These are phyloP conservation scores for Caenorhabditis imperialis DNA, from an alignment of 2,888 invertebrate species.

Conservation along the genomic window DNA sequence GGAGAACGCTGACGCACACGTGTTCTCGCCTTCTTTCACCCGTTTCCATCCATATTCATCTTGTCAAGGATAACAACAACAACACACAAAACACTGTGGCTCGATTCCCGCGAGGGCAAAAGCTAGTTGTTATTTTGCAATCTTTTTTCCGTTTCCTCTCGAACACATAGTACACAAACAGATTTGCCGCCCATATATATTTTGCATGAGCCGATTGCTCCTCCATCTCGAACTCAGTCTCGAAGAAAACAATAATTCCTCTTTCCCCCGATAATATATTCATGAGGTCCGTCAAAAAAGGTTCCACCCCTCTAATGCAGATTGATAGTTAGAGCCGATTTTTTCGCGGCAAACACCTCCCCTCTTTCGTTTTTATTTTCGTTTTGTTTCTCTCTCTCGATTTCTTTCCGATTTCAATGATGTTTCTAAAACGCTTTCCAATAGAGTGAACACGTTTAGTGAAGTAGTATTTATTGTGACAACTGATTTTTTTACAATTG, in stretches of 20 bases:
- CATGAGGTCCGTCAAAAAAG: not conserved
- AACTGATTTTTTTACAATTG: constrained; percentile 35
- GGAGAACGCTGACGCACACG: too few species aligned
- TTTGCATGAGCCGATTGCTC: too few species aligned
- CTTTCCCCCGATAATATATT: too few species aligned
- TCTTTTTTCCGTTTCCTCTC: constrained; percentile 18
- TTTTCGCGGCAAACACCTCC: too few species aligned
- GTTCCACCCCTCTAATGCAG: not conserved
- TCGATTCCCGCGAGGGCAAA: too few species aligned
- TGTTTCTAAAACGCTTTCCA: too few species aligned
- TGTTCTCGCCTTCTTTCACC: not conserved
- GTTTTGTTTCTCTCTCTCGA: too few species aligned
- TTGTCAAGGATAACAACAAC: not conserved
- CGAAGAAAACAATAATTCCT: too few species aligned
- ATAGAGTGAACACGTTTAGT: not conserved
- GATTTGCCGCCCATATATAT: not conserved
- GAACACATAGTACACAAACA: constrained; percentile 43
- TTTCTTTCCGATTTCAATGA: too few species aligned
- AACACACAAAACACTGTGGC: too few species aligned
- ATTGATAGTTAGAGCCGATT: not conserved
- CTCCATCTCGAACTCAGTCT: too few species aligned
- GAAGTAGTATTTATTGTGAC: constrained; percentile 34
- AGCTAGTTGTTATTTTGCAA: not conserved
- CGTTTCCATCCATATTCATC: not conserved
- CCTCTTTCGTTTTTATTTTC: too few species aligned